Evolutionary conservation across 2,113 vertebrate species (phyloP), one percentile per base, ranked within the genome.

Genomic region (Tachysurus vachellii): DNA sequence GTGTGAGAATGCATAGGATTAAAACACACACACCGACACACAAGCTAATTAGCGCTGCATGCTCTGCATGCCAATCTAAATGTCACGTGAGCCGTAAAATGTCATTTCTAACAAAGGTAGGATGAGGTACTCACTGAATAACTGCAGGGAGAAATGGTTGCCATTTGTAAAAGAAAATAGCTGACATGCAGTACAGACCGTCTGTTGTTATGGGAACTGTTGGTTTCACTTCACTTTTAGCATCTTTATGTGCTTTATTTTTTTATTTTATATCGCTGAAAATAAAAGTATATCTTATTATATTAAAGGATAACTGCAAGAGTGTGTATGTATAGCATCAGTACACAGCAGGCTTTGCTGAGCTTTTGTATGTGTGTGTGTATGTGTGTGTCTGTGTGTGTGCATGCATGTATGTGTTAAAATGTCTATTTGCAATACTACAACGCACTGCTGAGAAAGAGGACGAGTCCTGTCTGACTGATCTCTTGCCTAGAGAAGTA

Each of bases 381-480:
- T 85, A 71, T 82, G 80, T 80, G 64, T 76, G 86, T 88, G 76
- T 73, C 16, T 59, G 57, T 62, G 57, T 77, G 54, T 59, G 75
- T 88, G 54, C 59, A 68, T 28, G 28, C 26, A 56, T 56, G 82
- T n/a, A 44, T 82, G 77, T 75, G 82, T 88, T 82, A 85, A 61
- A 26, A 54, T 62, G 70, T 75, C 71, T 82, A 68, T 89, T 82
- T 83, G 86, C 80, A 64, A 76, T 62, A 66, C 76, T 81, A 85
- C 90, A 90, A 88, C 83, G 88, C 92, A 92, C 93, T 93, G 94
- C 93, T 92, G 93, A 91, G 89, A 92, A 93, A 90, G 82, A 93
- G 91, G 91, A 93, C 88, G 42, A 93, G 89, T 89, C 92, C 88
- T 86, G 85, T 91, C 84, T 91, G 91, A 92, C 90, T 81, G 87